These are phyloP conservation scores for Melipona quadrifasciata DNA, from an alignment of 1,140 invertebrate genomes.

Conservation along the genomic window DNA sequence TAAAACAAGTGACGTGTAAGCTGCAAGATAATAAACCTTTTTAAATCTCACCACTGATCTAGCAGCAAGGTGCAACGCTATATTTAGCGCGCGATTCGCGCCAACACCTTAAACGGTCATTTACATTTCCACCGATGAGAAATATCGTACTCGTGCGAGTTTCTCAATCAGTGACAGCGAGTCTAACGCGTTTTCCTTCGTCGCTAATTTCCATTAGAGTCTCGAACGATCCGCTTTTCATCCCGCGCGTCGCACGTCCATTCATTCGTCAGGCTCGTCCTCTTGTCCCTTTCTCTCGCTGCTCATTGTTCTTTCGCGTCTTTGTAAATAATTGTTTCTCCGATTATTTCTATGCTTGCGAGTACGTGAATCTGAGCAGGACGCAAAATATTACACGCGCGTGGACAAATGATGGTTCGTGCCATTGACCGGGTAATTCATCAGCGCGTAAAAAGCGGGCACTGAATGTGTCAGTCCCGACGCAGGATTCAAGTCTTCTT, in stretches of 20 bases:
- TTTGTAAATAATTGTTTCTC: background rate
- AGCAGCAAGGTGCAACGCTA: slow-evolving; percentile 5
- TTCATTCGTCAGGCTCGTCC: background rate
- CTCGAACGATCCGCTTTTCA: slow-evolving; percentile 34
- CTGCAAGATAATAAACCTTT: background rate
- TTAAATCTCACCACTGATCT: background rate
- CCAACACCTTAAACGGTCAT: slow-evolving; percentile 38
- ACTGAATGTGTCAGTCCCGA: slow-evolving; percentile 39
- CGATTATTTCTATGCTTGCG: background rate
- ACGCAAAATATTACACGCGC: slow-evolving; percentile 34
- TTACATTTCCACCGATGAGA: slow-evolving; percentile 37
- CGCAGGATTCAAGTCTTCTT: background rate
- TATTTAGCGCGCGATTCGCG: slow-evolving; percentile 29
- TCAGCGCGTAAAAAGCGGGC: slow-evolving; percentile 71
- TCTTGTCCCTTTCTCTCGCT: background rate
- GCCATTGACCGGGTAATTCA: slow-evolving; percentile 78
- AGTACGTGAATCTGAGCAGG: slow-evolving; percentile 6
- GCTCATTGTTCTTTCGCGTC: background rate
- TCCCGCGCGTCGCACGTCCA: background rate
- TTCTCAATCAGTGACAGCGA: slow-evolving; percentile 12
- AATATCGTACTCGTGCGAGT: slow-evolving; percentile 10
- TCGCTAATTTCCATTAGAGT: background rate
- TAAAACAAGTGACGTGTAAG: too few relatives aligned
- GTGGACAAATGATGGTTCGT: slow-evolving; percentile 68
- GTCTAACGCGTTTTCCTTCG: background rate